Evolutionary conservation across 2,113 vertebrate genomes (phyloP).

Genomic region (Okapia johnstoni): DNA sequence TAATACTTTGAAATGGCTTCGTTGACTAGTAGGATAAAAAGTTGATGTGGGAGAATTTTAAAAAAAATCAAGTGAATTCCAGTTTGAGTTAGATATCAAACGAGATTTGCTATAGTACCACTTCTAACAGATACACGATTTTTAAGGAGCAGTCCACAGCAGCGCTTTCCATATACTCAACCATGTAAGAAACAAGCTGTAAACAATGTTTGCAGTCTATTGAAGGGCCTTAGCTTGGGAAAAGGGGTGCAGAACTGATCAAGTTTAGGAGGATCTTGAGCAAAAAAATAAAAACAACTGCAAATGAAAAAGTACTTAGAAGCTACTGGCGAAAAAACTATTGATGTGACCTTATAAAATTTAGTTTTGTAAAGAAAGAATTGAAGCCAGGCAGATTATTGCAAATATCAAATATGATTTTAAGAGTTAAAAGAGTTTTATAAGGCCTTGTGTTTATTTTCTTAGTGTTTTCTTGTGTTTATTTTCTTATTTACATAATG

Average conservation of each 20-base stretch:
- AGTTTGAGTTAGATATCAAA: not conserved
- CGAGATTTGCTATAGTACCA: not conserved
- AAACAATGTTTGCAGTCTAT: not conserved
- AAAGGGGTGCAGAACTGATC: not conserved
- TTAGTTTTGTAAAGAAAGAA: not conserved
- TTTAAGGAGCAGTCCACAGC: not conserved
- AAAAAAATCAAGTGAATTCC: not conserved
- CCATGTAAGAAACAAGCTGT: not conserved
- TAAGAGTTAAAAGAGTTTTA: not conserved
- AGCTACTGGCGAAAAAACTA: not conserved
- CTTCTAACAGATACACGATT: not conserved
- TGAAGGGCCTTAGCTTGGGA: not conserved
- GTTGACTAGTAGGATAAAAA: not conserved
- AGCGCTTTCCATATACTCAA: not conserved
- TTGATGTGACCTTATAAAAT: not conserved
- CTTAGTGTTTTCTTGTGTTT: not conserved
- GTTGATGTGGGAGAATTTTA: not conserved
- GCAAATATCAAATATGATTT: not conserved
- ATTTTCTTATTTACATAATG: not conserved
- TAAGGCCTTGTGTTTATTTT: not conserved
- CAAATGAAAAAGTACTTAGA: not conserved
- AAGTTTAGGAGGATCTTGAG: not conserved
- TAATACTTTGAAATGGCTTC: not conserved
- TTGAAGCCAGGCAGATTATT: not conserved
- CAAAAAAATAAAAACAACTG: not conserved